Evolutionary conservation across 2,888 invertebrate genomes (phyloP).

Genomic region (Habroteleia sp.): DNA sequence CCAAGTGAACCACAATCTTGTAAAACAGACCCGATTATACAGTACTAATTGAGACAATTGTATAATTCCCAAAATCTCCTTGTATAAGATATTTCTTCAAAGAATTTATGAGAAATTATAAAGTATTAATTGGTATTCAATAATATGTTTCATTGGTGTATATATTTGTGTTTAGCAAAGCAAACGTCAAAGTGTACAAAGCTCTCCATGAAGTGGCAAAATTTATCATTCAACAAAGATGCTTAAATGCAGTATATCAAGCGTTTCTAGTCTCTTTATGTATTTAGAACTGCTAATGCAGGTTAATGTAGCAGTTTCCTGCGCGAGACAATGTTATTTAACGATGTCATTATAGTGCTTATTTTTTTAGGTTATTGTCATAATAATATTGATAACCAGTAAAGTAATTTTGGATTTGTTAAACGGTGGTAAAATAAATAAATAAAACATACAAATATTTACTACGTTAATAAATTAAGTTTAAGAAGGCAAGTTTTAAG

Average conservation of each 20-base stretch:
- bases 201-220: constrained; percentile 9
- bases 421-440: too few species aligned
- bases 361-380: constrained; percentile 32
- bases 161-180: constrained; percentile 29
- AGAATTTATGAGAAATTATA: background rate
- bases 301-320: constrained; percentile 45
- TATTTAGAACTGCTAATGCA: constrained; percentile 36
- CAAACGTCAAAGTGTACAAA: constrained; percentile 23
- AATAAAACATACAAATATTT: too few species aligned
- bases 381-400: constrained; percentile 12
- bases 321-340: constrained; percentile 27
- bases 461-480: too few species aligned
- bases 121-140: constrained; percentile 13
- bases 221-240: constrained; percentile 27
- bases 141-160: background rate
- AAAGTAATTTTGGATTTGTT: too few species aligned
- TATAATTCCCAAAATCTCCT: constrained; percentile 11
- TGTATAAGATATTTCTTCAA: constrained; percentile 11
- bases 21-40: constrained; percentile 46
- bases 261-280: constrained; percentile 36
- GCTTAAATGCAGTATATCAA: constrained; percentile 15
- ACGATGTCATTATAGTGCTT: constrained; percentile 18
- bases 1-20: too few species aligned
- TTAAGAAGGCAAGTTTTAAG: too few species aligned
- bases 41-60: constrained; percentile 40